phyloP scores from a whole-genome alignment of 35 echinoderm and acorn worm genomes.

The Eucidaris tribuloides region DNA sequence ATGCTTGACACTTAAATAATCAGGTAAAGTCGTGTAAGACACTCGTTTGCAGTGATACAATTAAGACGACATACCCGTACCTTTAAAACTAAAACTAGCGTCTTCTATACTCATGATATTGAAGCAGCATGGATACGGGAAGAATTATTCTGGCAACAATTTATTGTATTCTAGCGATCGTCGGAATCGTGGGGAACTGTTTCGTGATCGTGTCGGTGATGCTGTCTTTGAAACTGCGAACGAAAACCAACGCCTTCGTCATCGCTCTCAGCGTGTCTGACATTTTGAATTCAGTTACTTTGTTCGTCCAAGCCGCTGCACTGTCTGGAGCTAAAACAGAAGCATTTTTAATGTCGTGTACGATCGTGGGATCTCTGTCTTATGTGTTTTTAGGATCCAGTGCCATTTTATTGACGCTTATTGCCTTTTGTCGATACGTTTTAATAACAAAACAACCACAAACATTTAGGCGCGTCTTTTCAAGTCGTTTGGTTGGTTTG shows the following conservation, averaged over 20 bases:
- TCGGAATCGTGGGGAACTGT: constrained; percentile 34
- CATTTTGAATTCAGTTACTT: constrained; percentile 8
- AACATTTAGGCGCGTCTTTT: neutral
- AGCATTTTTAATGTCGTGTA: neutral
- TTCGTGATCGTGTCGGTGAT: constrained; percentile 33
- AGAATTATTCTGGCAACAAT: constrained; percentile 37
- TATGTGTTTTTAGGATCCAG: neutral
- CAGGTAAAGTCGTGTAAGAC: too few species aligned
- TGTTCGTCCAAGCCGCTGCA: constrained; percentile 46
- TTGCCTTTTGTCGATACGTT: neutral
- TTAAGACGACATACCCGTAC: too few species aligned
- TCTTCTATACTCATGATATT: too few species aligned
- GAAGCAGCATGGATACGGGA: too few species aligned
- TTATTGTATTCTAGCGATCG: constrained; percentile 1
- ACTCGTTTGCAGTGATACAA: too few species aligned
- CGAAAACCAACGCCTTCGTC: constrained; percentile 54
- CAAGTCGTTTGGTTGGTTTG: neutral
- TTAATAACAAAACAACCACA: neutral
- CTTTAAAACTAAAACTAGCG: too few species aligned
- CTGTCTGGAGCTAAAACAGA: constrained; percentile 24
- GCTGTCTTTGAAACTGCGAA: constrained; percentile 42
- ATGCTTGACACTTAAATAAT: too few species aligned
- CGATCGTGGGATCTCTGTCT: neutral
- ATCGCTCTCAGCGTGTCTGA: constrained; percentile 37
- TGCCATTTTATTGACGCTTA: neutral